phyloP scores from a whole-genome alignment of 2,888 invertebrate species.

The Andrena chrysosceles region DNA sequence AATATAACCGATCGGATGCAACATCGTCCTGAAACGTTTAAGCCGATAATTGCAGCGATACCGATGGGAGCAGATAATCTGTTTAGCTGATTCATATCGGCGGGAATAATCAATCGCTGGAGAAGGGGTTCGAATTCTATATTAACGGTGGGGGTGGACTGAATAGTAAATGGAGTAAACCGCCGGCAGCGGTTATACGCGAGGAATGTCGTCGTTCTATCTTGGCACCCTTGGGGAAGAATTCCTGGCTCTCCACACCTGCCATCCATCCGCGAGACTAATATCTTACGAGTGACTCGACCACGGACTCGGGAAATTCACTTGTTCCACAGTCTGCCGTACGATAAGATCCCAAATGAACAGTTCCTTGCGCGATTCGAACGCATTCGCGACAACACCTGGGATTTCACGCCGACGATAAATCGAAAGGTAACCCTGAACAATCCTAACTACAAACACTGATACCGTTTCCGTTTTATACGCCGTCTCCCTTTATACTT shows the following conservation, averaged over 20 bases:
- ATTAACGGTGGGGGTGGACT: constrained; percentile 62
- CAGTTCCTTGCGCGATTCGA: constrained; percentile 15
- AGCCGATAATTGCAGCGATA: constrained; percentile 8
- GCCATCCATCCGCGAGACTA: constrained; percentile 51
- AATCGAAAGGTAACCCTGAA: not conserved
- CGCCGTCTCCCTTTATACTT: not conserved
- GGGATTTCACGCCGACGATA: not conserved
- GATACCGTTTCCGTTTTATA: not conserved
- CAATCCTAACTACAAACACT: not conserved
- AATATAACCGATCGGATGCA: not conserved
- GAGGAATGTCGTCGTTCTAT: constrained; percentile 51
- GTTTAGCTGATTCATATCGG: constrained; percentile 29
- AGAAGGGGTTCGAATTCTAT: constrained; percentile 67
- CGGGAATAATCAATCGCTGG: constrained; percentile 59
- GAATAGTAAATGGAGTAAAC: constrained; percentile 69
- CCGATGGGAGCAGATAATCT: constrained; percentile 36
- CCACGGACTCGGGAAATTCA: constrained; percentile 35
- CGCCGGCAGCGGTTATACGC: constrained; percentile 52
- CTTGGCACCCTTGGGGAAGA: constrained; percentile 47
- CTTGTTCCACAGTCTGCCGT: constrained; percentile 17
- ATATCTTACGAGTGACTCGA: constrained; percentile 56
- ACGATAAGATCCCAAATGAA: constrained; percentile 32
- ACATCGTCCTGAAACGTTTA: not conserved
- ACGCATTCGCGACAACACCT: not conserved
- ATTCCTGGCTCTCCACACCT: constrained; percentile 56